Evolutionary conservation across 1,140 invertebrate species (phyloP), one percentile per base, ranked within the genome.

Genomic region (Drosophila repleta): DNA sequence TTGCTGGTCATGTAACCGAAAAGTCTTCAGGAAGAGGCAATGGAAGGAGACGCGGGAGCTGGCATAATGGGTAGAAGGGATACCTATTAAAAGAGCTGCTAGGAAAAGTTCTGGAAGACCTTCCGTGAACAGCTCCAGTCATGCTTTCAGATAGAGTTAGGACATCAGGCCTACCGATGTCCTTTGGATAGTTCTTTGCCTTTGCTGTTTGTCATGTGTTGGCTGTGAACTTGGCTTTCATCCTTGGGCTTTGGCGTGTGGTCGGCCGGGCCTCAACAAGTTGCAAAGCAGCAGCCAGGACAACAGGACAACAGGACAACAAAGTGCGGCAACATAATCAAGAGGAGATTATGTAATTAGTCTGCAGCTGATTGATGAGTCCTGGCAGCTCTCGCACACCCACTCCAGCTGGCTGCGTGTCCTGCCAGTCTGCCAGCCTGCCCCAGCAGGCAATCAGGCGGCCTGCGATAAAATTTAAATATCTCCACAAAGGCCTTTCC

Each of bases 281-380:
- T 67, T 60, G 26, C 32, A 32, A 18, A 32, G 5, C 8, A 64
- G 29, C 18, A 48, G 20, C 20, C 13, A n/a, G 20, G 4, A 56
- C 32, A 61, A n/a, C n/a, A n/a, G n/a, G n/a, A n/a, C n/a, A n/a
- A n/a, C n/a, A 32, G 10, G 17, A 37, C 48, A 61, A 66, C 69
- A 66, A 53, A 67, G 56, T 61, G 70, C 64, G 65, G 53, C 70
- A 75, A 79, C 77, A 91, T 91, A 90, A 90, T 91, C 82, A 90
- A 91, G 90, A 90, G 80, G 72, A 90, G 90, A 91, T 91, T 91
- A 91, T 90, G 90, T 91, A 91, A 91, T 91, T 91, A 91, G 90
- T 91, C 90, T 91, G 90, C 80, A 91, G 74, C 90, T 91, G 90
- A 91, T 91, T 91, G 90, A 91, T 91, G 90, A 90, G 90, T 81